Percentiles rank a stretch among this genome's conserved stretches.
Evolutionary conservation across 2,888 invertebrate genomes (phyloP).

Genomic region (Cataglyphis altisquamis): DNA sequence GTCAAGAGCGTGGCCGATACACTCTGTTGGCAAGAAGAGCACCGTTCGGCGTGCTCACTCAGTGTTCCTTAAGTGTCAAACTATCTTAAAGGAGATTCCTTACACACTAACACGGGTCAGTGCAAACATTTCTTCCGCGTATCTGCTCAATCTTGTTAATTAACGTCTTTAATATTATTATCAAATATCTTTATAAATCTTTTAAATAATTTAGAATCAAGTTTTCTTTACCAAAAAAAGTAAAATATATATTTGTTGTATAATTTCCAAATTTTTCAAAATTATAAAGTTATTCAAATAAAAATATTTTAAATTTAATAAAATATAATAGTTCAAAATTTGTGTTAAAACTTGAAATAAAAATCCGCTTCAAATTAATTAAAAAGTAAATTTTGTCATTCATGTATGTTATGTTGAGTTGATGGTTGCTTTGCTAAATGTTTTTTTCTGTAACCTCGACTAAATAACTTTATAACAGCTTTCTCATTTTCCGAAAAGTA

Average conservation of each 20-base stretch:
- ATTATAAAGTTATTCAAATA: not conserved
- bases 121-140: conserved; percentile 38
- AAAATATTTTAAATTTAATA: not conserved
- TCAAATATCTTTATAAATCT: not conserved
- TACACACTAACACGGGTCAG: conserved; percentile 38
- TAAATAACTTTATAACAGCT: not conserved
- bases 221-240: not conserved
- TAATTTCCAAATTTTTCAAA: not conserved
- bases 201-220: not conserved
- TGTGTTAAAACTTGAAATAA: not conserved
- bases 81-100: conserved; percentile 55
- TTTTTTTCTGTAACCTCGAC: not conserved
- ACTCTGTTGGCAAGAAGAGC: conserved; percentile 84
- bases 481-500: not conserved
- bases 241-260: not conserved
- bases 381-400: not conserved
- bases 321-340: not conserved
- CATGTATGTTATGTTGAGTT: not conserved
- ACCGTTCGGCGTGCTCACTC: conserved; percentile 61
- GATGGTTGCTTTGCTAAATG: not conserved
- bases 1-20: conserved; percentile 83
- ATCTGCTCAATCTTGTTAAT: not conserved
- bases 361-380: not conserved
- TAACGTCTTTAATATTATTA: not conserved
- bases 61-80: conserved; percentile 70